These are phyloP conservation scores for Toxostoma redivivum DNA, from an alignment of 2,113 vertebrate species.

Conservation along the genomic window DNA sequence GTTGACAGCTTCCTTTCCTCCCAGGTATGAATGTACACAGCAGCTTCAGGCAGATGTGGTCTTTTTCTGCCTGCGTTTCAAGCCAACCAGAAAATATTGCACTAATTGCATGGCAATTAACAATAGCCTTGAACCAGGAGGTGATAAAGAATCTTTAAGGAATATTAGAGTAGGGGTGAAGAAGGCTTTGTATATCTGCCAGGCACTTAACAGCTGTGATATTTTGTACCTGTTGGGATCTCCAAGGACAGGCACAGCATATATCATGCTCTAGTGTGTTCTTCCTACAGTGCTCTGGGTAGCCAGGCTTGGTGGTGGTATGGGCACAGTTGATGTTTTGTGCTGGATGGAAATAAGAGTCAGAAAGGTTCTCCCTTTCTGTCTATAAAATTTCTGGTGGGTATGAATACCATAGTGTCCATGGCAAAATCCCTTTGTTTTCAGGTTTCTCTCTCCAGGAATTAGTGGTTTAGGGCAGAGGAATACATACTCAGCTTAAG, in stretches of 20 bases:
- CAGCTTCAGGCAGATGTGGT: background rate
- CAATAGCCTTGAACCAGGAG: background rate
- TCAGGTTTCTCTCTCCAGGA: background rate
- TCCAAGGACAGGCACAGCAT: background rate
- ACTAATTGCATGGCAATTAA: background rate
- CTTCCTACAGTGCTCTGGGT: background rate
- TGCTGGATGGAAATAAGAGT: background rate
- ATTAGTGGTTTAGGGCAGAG: background rate
- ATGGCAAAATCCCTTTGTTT: background rate
- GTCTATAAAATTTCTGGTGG: background rate
- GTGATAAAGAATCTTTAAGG: background rate
- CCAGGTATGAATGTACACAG: background rate
- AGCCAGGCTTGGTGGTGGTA: background rate
- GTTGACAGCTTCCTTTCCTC: background rate
- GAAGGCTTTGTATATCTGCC: background rate
- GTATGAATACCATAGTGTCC: background rate
- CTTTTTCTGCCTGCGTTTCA: background rate
- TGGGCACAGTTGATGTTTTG: fast-evolving
- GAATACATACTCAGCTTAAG: background rate
- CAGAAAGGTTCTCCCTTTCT: background rate
- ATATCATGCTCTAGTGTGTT: background rate
- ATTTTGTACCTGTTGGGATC: background rate
- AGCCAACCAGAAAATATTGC: background rate
- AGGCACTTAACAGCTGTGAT: background rate
- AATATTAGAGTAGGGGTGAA: background rate